Base-by-base conservation (phyloP, 2,888 invertebrate genomes). In the Leuctra nigra region DNA sequence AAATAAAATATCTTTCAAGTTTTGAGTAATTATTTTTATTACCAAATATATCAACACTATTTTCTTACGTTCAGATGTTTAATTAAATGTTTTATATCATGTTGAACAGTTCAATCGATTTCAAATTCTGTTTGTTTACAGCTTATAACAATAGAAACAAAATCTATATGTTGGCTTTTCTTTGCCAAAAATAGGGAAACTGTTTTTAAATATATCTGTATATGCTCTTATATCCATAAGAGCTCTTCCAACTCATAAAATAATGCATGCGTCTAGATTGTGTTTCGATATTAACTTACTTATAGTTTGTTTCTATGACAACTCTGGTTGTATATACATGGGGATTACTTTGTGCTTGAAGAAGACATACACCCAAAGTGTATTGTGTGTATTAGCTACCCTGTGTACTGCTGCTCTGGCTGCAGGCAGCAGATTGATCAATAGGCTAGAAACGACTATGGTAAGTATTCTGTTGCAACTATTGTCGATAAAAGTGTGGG, bases 1-100 rank as follows among this genome's bases (percentile, higher is more conserved):
- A n/a, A n/a, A n/a, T n/a, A n/a, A n/a, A n/a, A n/a, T n/a, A n/a
- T n/a, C n/a, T n/a, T n/a, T n/a, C n/a, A n/a, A n/a, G n/a, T n/a
- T n/a, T 46, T 54, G 46, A 54, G 54, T 54, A 54, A 54, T 54
- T 54, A 46, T 18, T 54, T 54, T 54, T 54, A 54, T 54, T 54
- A 54, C 54, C 54, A 54, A 54, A 54, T 54, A 54, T 54, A 54
- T 54, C 54, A 54, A 54, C 54, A 54, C 54, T 54, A 54, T 54
- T 54, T 46, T 24, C 38, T 38, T 53, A 53, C 39, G 44, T 18
- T 54, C 14, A 54, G 44, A 46, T 54, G 38, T 53, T 23, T 23
- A 50, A 50, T 50, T 35, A 50, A 33, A 50, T 18, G 29, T 50
- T 33, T 50, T 16, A 35, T 50, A 11, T 22, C 33, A 50, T 50